Percentiles rank a stretch among this genome's conserved stretches.
Evolutionary conservation across 1,140 invertebrate species (phyloP).

Genomic region (Holcopasites calliopsidis): DNA sequence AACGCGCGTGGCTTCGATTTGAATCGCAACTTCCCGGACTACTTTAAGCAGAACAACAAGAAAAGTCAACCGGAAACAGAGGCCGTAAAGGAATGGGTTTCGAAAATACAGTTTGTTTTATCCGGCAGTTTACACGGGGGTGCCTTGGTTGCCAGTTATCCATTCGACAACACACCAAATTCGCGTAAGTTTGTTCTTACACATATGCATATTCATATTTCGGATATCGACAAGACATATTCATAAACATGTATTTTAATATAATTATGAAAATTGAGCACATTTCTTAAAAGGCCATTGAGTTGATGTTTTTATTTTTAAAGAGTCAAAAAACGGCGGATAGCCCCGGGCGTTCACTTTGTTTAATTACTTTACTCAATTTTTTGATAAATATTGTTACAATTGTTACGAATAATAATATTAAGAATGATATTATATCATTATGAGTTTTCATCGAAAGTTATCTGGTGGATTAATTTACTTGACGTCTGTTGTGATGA

Average conservation of each 20-base stretch:
- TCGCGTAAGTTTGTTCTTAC: constrained; percentile 86
- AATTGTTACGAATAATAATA: no score
- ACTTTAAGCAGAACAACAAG: constrained; percentile 93
- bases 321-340: no score
- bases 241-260: not conserved
- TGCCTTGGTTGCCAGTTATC: constrained; percentile 94
- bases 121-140: constrained; percentile 95
- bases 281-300: no score
- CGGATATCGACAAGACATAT: not conserved
- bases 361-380: no score
- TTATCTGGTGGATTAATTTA: no score
- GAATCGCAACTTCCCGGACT: constrained; percentile 96
- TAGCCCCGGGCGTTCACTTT: no score
- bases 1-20: constrained; percentile 93
- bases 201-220: not conserved
- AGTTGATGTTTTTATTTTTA: no score
- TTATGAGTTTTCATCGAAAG: no score
- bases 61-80: constrained; percentile 94
- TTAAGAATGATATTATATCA: no score
- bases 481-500: no score
- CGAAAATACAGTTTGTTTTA: constrained; percentile 94
- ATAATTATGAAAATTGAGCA: not conserved
- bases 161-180: constrained; percentile 94
- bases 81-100: constrained; percentile 96
- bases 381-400: no score